These are phyloP conservation scores for Chironomus tentans DNA, from an alignment of 2,888 invertebrate genomes.

Conservation along the genomic window DNA sequence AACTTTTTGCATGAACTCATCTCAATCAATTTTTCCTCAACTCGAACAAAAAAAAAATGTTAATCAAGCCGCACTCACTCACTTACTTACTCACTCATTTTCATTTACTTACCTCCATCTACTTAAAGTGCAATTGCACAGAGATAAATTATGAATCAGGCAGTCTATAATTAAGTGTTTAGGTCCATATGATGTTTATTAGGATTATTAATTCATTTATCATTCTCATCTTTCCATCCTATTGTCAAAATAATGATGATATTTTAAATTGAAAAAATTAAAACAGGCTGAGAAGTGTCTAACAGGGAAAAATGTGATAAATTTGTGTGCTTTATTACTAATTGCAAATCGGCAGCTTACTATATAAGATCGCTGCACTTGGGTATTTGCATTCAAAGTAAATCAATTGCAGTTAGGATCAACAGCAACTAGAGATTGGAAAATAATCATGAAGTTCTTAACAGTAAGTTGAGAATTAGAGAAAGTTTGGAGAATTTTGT, in stretches of 20 bases:
- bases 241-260: background rate
- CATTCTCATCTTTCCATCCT: background rate
- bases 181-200: background rate
- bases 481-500: background rate
- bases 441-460: background rate
- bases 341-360: background rate
- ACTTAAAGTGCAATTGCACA: too few species aligned
- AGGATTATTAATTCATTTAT: conserved; percentile 6
- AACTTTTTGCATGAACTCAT: too few species aligned
- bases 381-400: background rate
- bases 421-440: background rate
- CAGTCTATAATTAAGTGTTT: background rate
- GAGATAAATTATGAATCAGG: background rate
- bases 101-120: too few species aligned
- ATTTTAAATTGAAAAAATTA: background rate
- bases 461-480: background rate
- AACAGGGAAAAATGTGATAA: background rate
- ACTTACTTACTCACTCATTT: too few species aligned
- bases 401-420: background rate
- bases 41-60: too few species aligned
- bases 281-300: background rate
- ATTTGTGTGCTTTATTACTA: background rate
- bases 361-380: background rate
- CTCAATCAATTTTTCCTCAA: too few species aligned
- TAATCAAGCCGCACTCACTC: too few species aligned